Evolutionary conservation across 1,140 invertebrate species (phyloP).

Genomic region (Plutomurus gul): DNA sequence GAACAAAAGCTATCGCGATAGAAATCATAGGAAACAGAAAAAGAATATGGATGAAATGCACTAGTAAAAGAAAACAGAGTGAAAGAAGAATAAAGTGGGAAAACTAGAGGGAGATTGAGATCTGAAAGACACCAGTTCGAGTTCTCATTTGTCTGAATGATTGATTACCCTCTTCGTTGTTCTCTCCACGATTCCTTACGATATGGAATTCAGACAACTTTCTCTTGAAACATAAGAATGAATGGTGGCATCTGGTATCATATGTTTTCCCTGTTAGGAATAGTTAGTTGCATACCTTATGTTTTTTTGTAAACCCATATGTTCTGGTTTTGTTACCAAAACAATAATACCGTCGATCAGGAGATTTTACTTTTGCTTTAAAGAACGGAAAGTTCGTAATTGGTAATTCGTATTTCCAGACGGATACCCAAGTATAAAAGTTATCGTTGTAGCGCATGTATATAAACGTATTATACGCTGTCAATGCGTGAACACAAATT

Average conservation of each 20-base stretch:
- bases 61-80: not conserved
- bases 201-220: not conserved
- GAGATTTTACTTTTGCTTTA: not conserved
- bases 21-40: not conserved
- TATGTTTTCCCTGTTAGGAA: not conserved
- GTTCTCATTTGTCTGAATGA: slow-evolving; percentile 25
- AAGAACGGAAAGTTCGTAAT: too few relatives aligned
- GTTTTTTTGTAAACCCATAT: not conserved
- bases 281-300: slow-evolving; percentile 1
- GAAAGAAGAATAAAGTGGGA: not conserved
- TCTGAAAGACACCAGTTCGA: slow-evolving; percentile 23
- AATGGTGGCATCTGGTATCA: not conserved
- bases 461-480: too few relatives aligned
- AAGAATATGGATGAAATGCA: not conserved
- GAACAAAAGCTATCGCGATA: not conserved
- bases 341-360: not conserved
- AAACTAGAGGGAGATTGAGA: slow-evolving; percentile 6
- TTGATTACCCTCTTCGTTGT: not conserved
- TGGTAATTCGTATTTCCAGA: too few relatives aligned
- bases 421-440: too few relatives aligned
- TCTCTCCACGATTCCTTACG: not conserved
- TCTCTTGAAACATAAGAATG: not conserved
- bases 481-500: too few relatives aligned
- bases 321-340: not conserved
- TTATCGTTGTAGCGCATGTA: too few relatives aligned